A percentile compares a stretch with the other conserved stretches of the same genome.
phyloP scores from a whole-genome alignment of 64 coral and sea anemone species.

The Pocillopora verrucosa region DNA sequence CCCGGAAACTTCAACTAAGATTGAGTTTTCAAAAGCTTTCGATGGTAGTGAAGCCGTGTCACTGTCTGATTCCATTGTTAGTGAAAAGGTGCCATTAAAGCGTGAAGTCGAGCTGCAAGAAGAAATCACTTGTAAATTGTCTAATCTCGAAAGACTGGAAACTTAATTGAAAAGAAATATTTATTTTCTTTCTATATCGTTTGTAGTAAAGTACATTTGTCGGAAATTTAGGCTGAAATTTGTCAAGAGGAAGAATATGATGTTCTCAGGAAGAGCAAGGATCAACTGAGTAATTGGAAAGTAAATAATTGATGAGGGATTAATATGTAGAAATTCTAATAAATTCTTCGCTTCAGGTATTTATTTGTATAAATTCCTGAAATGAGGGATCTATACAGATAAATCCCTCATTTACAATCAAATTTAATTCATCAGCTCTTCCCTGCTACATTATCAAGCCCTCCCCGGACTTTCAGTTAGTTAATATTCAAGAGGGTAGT shows the following conservation, averaged over 20 bases:
- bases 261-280: slow-evolving; percentile 19
- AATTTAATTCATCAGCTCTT: too few relatives aligned
- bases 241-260: background rate
- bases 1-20: slow-evolving; percentile 20
- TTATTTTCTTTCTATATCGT: background rate
- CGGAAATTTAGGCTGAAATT: background rate
- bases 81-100: background rate
- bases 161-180: background rate
- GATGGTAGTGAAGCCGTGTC: slow-evolving; percentile 14
- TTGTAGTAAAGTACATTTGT: slow-evolving; percentile 8
- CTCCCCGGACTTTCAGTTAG: too few relatives aligned
- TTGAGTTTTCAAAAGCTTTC: slow-evolving; percentile 25
- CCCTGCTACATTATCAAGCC: too few relatives aligned
- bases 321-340: background rate
- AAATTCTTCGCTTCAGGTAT: background rate
- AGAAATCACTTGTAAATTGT: slow-evolving; percentile 5
- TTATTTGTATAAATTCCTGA: slow-evolving; percentile 10
- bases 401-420: too few relatives aligned
- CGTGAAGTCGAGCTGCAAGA: slow-evolving; percentile 16
- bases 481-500: too few relatives aligned
- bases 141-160: slow-evolving; percentile 16
- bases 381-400: too few relatives aligned
- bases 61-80: slow-evolving; percentile 3
- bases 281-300: slow-evolving; percentile 13
- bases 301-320: slow-evolving; percentile 4